Base-by-base conservation (phyloP, 2,888 invertebrate genomes). In the Griposia aprilina region DNA sequence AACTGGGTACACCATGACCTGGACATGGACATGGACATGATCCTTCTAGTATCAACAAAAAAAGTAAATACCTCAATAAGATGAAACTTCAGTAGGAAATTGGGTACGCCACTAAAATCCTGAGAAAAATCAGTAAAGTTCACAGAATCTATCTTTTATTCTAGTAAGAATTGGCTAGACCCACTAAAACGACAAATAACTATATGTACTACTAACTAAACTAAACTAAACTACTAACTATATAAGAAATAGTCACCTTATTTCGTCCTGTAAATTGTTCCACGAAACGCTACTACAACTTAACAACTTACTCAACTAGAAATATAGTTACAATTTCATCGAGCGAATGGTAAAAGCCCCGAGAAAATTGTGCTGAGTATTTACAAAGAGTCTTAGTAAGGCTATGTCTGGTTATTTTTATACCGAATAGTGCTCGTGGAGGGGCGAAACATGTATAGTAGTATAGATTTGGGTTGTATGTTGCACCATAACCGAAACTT, bases 211-310 rank as follows among this genome's bases (percentile, higher is more conserved):
- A 48, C 48, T 26, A 0, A 26, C 17, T 74, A 74, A 36, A 50
- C 15, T 4, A 60, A 60, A 20, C 23, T 36, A 36, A 36, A 36
- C 30, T 36, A 36, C 30, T 36, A 36, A 36, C 30, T 36, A 36
- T 36, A 36, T 36, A 2, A 36, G 0, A 50, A 75, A 60, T 48
- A 23, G 15, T 41, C 48, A 74, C 15, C 36, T 36, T 20, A 74
- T 60, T 60, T 26, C 26, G 26, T 60, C 7, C 23, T 74, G 10
- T 15, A 75, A 74, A 75, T 26, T 50, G 20, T 50, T 74, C 50
- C n/a, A 10, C 13, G 74, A 26, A 74, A 41, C 26, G n/a, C n/a
- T n/a, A n/a, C n/a, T n/a, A n/a, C n/a, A n/a, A n/a, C n/a, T n/a
- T n/a, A n/a, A 52, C 13, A 20, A 67, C 52, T 36, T 68, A 41